These are phyloP conservation scores for Noctilio leporinus DNA, from an alignment of 2,113 vertebrate species.

Conservation along the genomic window DNA sequence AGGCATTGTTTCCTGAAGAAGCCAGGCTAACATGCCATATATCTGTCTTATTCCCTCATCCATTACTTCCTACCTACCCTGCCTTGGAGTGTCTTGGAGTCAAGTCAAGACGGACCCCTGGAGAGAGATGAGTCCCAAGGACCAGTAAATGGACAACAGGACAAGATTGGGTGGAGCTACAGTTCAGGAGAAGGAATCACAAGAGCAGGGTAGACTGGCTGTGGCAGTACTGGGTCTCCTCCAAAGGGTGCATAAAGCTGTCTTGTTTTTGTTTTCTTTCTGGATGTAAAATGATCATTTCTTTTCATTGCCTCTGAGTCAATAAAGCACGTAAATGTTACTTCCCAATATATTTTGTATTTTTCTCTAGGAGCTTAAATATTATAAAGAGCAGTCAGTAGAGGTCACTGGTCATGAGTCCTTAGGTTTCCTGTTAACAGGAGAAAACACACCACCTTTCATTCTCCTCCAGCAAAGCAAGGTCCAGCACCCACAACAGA, in stretches of 20 bases:
- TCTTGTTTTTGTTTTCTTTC: neutral
- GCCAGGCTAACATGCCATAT: neutral
- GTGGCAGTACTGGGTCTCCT: neutral
- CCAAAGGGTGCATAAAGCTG: too few species aligned
- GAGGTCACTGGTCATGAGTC: too few species aligned
- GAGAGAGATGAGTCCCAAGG: too few species aligned
- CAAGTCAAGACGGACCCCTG: neutral
- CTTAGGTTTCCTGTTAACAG: fast-evolving
- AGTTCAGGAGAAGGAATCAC: neutral
- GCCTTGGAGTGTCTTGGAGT: neutral
- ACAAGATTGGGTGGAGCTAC: neutral
- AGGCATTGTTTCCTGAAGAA: neutral
- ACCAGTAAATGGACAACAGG: too few species aligned
- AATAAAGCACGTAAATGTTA: neutral
- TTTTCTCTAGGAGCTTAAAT: neutral
- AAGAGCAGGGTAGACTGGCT: neutral
- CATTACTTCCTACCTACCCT: neutral
- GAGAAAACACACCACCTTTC: neutral
- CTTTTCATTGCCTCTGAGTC: neutral
- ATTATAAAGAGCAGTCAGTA: fast-evolving
- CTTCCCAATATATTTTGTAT: neutral
- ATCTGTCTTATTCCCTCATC: neutral
- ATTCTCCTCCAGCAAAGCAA: neutral
- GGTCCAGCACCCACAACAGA: neutral
- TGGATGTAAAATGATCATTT: neutral